Evolutionary conservation across 2,888 invertebrate species (phyloP).

Genomic region (Acronicta aceris): DNA sequence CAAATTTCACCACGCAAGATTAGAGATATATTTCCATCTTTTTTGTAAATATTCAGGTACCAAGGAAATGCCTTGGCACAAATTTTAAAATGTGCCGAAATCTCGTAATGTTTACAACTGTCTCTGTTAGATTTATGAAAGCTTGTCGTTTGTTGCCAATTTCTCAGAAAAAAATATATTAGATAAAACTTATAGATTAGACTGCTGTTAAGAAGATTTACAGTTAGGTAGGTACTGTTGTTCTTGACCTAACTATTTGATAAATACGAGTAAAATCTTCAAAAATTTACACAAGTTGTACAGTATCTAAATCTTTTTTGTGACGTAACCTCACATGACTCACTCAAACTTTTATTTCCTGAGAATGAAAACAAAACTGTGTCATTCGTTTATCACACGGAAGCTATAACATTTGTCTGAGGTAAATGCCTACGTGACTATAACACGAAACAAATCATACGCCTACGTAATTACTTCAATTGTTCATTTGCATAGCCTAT

Average conservation of each 20-base stretch:
- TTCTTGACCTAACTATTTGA: slow-evolving; percentile 19
- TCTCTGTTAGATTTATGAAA: slow-evolving; percentile 11
- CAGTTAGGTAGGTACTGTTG: too few species aligned
- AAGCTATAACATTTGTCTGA: slow-evolving; percentile 19
- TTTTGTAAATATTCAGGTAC: slow-evolving; percentile 21
- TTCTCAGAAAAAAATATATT: background rate
- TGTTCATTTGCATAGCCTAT: background rate
- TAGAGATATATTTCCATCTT: background rate
- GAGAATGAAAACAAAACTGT: slow-evolving; percentile 14
- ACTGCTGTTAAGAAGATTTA: background rate
- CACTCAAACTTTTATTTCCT: slow-evolving; percentile 17
- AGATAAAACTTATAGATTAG: slow-evolving; percentile 23
- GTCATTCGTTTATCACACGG: slow-evolving; percentile 30
- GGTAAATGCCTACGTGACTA: slow-evolving; percentile 3
- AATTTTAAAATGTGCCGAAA: slow-evolving; percentile 24
- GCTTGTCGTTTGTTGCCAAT: background rate
- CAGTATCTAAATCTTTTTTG: background rate
- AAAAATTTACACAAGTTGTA: too few species aligned
- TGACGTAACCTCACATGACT: slow-evolving; percentile 1
- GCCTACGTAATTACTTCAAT: background rate
- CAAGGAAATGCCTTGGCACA: slow-evolving; percentile 51
- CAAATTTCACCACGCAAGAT: too few species aligned
- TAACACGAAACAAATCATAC: background rate
- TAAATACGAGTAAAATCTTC: too few species aligned
- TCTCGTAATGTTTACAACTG: slow-evolving; percentile 2